Evolutionary conservation across 2,888 invertebrate genomes (phyloP), one percentile per base, ranked within the genome.

Genomic region (Xestia sexstrigata): DNA sequence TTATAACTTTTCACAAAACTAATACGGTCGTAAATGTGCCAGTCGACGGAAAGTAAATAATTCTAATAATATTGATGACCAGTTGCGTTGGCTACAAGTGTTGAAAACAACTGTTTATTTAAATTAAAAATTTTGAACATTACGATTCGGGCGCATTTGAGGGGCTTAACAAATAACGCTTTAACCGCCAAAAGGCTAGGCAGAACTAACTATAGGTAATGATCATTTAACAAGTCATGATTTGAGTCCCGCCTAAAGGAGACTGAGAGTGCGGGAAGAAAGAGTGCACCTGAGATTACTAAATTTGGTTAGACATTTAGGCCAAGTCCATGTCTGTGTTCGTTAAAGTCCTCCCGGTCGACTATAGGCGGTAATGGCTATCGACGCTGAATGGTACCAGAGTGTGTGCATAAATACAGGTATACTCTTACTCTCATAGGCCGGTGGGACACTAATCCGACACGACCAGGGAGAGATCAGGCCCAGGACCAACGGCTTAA

Each of bases 21-120:
- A n/a, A 52, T 52, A 30, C 30, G 23, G 73, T 42, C 39, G 26
- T 72, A 39, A 71, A 73, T 71, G 15, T 49, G 17, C 8, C 20
- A 49, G 20, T 71, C 39, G 71, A 39, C 39, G 39, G 11, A 73
- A 73, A 52, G 52, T 42, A 42, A 6, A 42, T 52, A 42, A 42
- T 52, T 42, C 13, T 26, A 39, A 39, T 39, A 26, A 26, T 66
- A 66, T 7, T 39, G 13, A 58, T 58, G n/a, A 55, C n/a, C 55
- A n/a, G n/a, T 55, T n/a, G 26, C 26, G 26, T 26, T 58, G n/a
- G 5, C n/a, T 7, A 65, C 20, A 7, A 20, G 20, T 23, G 39
- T 63, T 39, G 20, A 63, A 69, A 65, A 66, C 39, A 70, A 39
- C 65, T 26, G 8, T 70, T 39, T 70, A 58, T 58, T 58, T 26